Percentiles rank a stretch among this genome's conserved stretches.
Conservation (phyloP, 2,888 invertebrate genomes). For the Adineta ricciae region DNA sequence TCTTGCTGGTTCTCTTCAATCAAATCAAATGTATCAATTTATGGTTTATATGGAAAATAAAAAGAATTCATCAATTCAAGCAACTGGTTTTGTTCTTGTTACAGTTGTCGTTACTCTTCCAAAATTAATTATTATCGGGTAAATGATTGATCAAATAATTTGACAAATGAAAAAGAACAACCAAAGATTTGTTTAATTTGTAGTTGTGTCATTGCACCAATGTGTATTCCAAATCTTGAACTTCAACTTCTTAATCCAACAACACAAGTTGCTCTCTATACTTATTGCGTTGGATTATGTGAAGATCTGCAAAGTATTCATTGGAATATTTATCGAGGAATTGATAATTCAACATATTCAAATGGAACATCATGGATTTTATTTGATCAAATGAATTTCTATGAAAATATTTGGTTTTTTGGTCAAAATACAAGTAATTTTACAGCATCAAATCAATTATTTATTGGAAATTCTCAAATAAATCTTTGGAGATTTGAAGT, state of each 20-base stretch:
- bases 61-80: background rate
- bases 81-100: background rate
- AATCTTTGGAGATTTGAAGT: background rate
- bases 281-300: background rate
- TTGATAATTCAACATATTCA: background rate
- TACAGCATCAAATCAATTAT: background rate
- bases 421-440: background rate
- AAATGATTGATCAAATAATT: too few species aligned
- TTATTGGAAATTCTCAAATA: background rate
- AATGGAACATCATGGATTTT: background rate
- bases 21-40: background rate
- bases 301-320: background rate
- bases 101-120: too few species aligned
- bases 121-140: background rate
- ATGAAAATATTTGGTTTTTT: background rate
- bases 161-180: background rate
- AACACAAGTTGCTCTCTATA: background rate
- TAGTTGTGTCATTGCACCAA: background rate
- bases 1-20: background rate
- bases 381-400: background rate
- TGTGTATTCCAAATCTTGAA: conserved; percentile 1
- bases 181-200: too few species aligned
- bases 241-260: background rate
- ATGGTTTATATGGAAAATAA: background rate
- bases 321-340: background rate